Percentiles rank a stretch among this genome's conserved stretches.
Evolutionary conservation across 2,888 invertebrate genomes (phyloP).

Genomic region (Ophion costatus): DNA sequence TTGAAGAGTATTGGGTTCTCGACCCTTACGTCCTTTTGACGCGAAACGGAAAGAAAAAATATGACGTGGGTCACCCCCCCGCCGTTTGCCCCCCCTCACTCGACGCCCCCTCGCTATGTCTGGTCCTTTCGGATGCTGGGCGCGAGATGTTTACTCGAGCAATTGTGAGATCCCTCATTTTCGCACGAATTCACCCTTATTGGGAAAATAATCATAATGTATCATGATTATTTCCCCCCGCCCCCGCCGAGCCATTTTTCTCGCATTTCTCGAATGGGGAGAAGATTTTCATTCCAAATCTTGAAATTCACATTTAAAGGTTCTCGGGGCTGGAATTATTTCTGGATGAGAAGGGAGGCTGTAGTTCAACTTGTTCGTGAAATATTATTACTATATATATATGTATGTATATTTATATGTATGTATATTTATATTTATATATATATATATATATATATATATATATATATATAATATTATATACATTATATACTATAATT

Average conservation of each 20-base stretch:
- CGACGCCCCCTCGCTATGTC: neutral
- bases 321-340: too few species aligned
- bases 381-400: neutral
- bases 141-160: slow-evolving; percentile 47
- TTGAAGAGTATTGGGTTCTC: too few species aligned
- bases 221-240: slow-evolving; percentile 56
- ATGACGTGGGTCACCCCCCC: too few species aligned
- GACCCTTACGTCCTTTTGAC: too few species aligned
- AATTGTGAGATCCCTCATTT: slow-evolving; percentile 51
- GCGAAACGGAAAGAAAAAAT: too few species aligned
- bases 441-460: slow-evolving; percentile 1
- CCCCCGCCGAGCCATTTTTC: slow-evolving; percentile 57
- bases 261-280: neutral
- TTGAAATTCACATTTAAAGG: too few species aligned
- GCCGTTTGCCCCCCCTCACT: neutral
- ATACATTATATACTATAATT: too few species aligned
- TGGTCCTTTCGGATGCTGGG: slow-evolving; percentile 9
- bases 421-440: slow-evolving; percentile 6
- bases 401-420: neutral
- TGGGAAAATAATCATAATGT: slow-evolving; percentile 45
- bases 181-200: slow-evolving; percentile 47
- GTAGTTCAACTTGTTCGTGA: neutral
- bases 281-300: too few species aligned
- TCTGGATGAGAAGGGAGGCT: too few species aligned
- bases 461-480: too few species aligned